phyloP scores from a whole-genome alignment of 2,113 vertebrate species.

The Gopherus flavomarginatus region DNA sequence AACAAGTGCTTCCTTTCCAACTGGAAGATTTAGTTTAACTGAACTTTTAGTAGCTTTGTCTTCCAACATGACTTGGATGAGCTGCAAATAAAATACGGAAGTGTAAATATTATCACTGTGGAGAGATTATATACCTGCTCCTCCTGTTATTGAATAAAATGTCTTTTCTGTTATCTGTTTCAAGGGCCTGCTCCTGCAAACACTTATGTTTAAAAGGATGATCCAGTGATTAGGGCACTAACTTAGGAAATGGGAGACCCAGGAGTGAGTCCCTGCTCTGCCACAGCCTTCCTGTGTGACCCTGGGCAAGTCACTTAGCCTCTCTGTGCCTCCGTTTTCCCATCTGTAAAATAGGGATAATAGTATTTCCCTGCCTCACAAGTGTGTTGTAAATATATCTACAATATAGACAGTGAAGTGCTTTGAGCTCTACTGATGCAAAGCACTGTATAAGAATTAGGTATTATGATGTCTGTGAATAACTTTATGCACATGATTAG shows the following conservation, averaged over 20 bases:
- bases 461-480: not conserved
- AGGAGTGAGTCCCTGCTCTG: not conserved
- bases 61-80: constrained; percentile 63
- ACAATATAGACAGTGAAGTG: not conserved
- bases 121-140: not conserved
- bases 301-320: not conserved
- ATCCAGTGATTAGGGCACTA: not conserved
- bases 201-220: not conserved
- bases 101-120: not conserved
- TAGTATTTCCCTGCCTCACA: not conserved
- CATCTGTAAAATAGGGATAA: not conserved
- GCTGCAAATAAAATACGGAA: constrained; percentile 49
- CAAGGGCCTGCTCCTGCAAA: not conserved
- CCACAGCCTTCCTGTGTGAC: not conserved
- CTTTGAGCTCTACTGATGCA: not conserved
- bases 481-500: not conserved
- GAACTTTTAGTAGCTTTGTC: constrained; percentile 45
- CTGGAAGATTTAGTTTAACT: constrained; percentile 39
- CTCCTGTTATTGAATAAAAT: not conserved
- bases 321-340: not conserved
- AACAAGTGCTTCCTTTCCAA: constrained; percentile 53
- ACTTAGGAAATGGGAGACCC: not conserved
- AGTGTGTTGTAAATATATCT: not conserved
- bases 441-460: not conserved
- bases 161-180: not conserved